These are phyloP conservation scores for Phaedon cochleariae DNA, from an alignment of 2,888 invertebrate genomes.

Conservation along the genomic window DNA sequence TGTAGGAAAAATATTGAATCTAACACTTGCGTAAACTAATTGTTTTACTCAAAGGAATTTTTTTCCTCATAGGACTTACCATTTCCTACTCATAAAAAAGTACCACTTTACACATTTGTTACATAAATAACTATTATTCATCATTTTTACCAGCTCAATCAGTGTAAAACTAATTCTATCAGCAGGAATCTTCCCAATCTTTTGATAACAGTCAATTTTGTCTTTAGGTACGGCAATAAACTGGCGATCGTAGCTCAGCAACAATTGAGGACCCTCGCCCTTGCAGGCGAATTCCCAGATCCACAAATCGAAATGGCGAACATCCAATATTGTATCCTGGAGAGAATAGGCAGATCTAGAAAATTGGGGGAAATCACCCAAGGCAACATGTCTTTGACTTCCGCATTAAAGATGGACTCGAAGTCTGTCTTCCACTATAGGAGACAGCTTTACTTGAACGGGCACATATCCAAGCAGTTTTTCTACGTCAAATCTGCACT, in stretches of 20 bases:
- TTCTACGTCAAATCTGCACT: constrained; percentile 64
- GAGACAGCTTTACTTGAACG: constrained; percentile 67
- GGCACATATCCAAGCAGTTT: constrained; percentile 70
- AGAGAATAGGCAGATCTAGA: constrained; percentile 76
- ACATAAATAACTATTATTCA: too few species aligned
- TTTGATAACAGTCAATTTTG: too few species aligned
- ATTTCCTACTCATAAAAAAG: too few species aligned
- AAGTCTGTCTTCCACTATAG: constrained; percentile 72
- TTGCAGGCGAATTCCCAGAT: constrained; percentile 66
- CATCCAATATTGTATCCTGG: constrained; percentile 76
- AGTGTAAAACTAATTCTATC: too few species aligned
- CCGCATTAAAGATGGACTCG: constrained; percentile 67
- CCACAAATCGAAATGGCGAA: constrained; percentile 64
- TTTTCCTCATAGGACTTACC: too few species aligned
- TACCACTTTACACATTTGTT: too few species aligned
- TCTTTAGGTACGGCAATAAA: constrained; percentile 68
- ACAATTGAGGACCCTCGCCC: constrained; percentile 65
- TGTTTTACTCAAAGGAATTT: too few species aligned
- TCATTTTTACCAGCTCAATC: too few species aligned
- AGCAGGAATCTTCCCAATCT: too few species aligned
- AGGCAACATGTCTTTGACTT: constrained; percentile 68
- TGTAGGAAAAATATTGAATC: too few species aligned
- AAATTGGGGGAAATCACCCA: constrained; percentile 74
- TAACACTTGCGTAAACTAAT: too few species aligned
- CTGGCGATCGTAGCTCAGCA: constrained; percentile 79